Evolutionary conservation across 1,140 invertebrate genomes (phyloP), one percentile per base, ranked within the genome.

Genomic region (Rhopalosiphum padi): DNA sequence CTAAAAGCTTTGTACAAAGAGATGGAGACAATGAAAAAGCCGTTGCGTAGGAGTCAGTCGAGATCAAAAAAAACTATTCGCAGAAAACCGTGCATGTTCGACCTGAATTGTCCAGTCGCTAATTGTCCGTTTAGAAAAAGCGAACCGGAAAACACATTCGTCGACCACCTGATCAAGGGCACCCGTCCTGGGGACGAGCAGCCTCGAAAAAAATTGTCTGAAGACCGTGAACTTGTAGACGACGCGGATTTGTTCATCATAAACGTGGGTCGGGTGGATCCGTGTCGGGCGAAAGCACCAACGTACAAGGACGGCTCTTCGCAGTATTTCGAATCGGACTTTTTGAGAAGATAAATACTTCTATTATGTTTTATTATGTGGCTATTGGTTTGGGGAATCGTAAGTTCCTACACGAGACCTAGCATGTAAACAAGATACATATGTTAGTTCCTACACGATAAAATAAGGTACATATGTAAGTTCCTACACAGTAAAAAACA

Each of bases 41-140:
- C 1, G 11, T 6, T 8, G 30, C 4, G 4, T 0, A 68, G 1
- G 1, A n/a, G 15, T 5, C 7, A 22, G n/a, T 83, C 21, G 18
- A 35, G 35, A 35, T 83, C 7, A 1, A 3, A 25, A 23, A 15
- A 15, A 85, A 9, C 8, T 23, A 1, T 43, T 25, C 60, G n/a
- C 4, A 30, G 30, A 8, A 23, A 85, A 87, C 37, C 43, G 15
- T 87, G 85, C 11, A 21, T 87, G 85, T 87, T 87, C 2, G 23
- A 87, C 25, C 41, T 43, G 4, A 87, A 46, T 7, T 87, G 85
- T 87, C 85, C 43, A 11, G 37, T 22, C 15, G 11, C 1, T 30
- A 25, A 2, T 30, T 87, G 41, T n/a, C 85, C 85, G 4, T 87
- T 87, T 7, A 43, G 37, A 7, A n/a, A 23, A 7, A 43, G 30